Conservation (phyloP, 2,888 invertebrate genomes). For the Pachymerium ferrugineum region DNA sequence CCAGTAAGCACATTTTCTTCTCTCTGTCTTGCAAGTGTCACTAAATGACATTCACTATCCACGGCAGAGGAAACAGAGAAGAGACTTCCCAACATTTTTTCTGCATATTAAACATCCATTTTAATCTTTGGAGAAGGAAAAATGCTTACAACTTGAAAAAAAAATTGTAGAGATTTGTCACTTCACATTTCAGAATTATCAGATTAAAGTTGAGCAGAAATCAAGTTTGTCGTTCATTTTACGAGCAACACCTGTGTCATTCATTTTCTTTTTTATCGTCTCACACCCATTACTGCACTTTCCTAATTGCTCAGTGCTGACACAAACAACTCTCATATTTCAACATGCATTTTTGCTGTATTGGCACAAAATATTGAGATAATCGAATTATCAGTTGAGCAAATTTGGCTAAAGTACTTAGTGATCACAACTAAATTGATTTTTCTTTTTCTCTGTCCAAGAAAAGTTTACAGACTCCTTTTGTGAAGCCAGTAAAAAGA, state of each 20-base stretch:
- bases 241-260: background rate
- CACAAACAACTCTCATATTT: background rate
- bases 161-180: background rate
- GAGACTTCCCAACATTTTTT: too few relatives aligned
- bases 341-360: background rate
- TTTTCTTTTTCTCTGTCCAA: too few relatives aligned
- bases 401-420: too few relatives aligned
- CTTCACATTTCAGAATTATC: too few relatives aligned
- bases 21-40: background rate
- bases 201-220: background rate
- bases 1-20: background rate
- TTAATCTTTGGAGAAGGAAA: background rate
- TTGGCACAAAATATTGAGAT: background rate
- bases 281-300: background rate
- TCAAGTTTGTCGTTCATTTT: background rate
- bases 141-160: background rate
- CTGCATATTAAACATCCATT: background rate
- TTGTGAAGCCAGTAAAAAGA: too few relatives aligned
- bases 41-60: background rate
- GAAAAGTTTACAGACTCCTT: too few relatives aligned
- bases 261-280: background rate
- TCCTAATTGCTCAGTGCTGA: background rate
- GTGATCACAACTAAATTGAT: too few relatives aligned
- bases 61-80: background rate
- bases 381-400: too few relatives aligned